These are phyloP conservation scores for Buphagus erythrorhynchus DNA, from an alignment of 2,797 vertebrate genomes.

Conservation along the genomic window DNA sequence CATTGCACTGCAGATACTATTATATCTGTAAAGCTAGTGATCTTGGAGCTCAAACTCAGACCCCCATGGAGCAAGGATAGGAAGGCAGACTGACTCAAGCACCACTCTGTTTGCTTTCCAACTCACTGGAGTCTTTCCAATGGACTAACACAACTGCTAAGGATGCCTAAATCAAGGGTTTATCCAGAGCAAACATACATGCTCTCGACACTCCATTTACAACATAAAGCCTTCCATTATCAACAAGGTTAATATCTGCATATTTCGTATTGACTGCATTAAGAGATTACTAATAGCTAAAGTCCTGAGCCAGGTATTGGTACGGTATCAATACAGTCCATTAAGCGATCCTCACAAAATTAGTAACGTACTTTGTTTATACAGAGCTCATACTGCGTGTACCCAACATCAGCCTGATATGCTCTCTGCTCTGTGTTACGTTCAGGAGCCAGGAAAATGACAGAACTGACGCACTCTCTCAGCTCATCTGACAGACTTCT, in stretches of 20 bases:
- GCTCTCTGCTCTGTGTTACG: no score
- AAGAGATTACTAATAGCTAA: background rate
- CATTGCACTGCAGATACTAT: background rate
- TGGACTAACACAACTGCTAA: background rate
- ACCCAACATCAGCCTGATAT: fast-evolving
- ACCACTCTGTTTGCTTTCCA: background rate
- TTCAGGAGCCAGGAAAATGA: background rate
- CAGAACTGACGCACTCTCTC: background rate
- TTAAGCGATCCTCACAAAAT: background rate
- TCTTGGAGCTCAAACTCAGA: background rate
- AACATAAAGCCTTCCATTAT: background rate
- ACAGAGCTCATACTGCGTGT: fast-evolving
- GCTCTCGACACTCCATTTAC: background rate
- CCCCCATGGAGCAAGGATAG: background rate
- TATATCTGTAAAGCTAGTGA: background rate
- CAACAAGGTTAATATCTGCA: background rate
- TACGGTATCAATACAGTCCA: background rate
- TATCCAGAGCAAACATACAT: background rate
- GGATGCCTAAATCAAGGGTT: background rate
- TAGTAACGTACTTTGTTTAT: background rate
- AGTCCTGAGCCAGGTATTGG: background rate
- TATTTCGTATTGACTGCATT: background rate
- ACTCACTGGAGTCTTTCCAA: background rate
- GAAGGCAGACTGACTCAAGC: background rate
- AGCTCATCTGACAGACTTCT: background rate